phyloP scores from a whole-genome alignment of 1,140 invertebrate genomes.

The Magallana angulata region DNA sequence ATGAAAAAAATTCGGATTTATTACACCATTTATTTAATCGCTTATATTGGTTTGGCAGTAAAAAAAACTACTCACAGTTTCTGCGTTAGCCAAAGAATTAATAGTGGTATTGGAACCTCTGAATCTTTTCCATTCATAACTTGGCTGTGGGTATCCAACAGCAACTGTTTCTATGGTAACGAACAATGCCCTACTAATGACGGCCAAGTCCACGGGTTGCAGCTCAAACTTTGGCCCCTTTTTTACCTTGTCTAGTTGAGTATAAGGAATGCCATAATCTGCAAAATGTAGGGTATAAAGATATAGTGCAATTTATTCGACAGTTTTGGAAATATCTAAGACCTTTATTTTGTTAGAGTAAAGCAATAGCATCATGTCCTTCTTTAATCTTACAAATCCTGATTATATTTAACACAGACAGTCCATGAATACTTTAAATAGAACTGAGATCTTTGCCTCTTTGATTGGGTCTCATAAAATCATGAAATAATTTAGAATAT shows the following conservation, averaged over 20 bases:
- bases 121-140: constrained; percentile 90
- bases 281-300: too few species aligned
- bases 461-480: too few species aligned
- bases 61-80: background rate
- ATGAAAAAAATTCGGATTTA: background rate
- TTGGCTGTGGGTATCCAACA: constrained; percentile 92
- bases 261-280: constrained; percentile 50
- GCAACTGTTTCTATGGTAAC: constrained; percentile 86
- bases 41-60: too few species aligned
- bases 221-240: constrained; percentile 60
- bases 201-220: constrained; percentile 61
- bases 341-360: too few species aligned
- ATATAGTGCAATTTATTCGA: too few species aligned
- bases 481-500: too few species aligned
- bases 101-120: constrained; percentile 47
- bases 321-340: too few species aligned
- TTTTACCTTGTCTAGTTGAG: constrained; percentile 15
- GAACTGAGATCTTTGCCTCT: too few species aligned
- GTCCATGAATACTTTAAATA: too few species aligned
- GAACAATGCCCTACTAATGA: constrained; percentile 53
- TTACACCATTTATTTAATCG: background rate
- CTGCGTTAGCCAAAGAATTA: background rate
- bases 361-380: too few species aligned
- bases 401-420: too few species aligned
- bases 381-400: too few species aligned